A percentile compares a stretch with the other conserved stretches of the same genome.
Evolutionary conservation across 1,140 invertebrate genomes (phyloP).

Genomic region (Cherax destructor): DNA sequence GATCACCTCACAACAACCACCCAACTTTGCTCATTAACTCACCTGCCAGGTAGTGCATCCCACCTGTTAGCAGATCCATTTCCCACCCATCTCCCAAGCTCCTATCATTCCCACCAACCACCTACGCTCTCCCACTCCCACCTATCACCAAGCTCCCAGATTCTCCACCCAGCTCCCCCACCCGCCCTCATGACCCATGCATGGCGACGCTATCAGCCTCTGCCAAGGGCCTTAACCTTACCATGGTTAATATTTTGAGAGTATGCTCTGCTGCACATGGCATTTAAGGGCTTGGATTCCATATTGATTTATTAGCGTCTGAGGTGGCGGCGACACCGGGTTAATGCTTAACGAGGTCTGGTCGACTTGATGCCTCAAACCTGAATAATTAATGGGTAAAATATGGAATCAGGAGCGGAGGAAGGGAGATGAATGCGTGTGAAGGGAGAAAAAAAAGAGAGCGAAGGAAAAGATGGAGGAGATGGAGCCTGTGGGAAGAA

Average conservation of each 20-base stretch:
- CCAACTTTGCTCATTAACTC: too few relatives aligned
- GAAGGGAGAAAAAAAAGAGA: too few relatives aligned
- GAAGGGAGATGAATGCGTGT: not conserved
- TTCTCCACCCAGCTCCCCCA: not conserved
- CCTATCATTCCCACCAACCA: not conserved
- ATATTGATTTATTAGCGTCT: conserved; percentile 42
- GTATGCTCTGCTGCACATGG: not conserved
- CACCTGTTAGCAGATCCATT: not conserved
- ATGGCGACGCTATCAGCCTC: conserved; percentile 20
- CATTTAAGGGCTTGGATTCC: conserved; percentile 15
- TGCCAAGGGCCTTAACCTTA: conserved; percentile 19
- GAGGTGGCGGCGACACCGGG: not conserved
- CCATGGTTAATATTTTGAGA: conserved; percentile 28
- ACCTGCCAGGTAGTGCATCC: too few relatives aligned
- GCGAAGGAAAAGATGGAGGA: too few relatives aligned
- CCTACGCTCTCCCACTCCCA: not conserved
- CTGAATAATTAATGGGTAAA: conserved; percentile 19
- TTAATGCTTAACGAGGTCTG: conserved; percentile 6
- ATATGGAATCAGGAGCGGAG: not conserved
- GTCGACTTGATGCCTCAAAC: not conserved
- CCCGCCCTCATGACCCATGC: not conserved
- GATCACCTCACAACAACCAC: too few relatives aligned
- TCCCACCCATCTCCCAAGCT: not conserved
- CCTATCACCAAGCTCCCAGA: not conserved
- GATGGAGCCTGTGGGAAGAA: too few relatives aligned